Evolutionary conservation across 35 echinoderm and acorn worm genomes (phyloP), one percentile per base, ranked within the genome.

Genomic region (Heliocidaris tuberculata): DNA sequence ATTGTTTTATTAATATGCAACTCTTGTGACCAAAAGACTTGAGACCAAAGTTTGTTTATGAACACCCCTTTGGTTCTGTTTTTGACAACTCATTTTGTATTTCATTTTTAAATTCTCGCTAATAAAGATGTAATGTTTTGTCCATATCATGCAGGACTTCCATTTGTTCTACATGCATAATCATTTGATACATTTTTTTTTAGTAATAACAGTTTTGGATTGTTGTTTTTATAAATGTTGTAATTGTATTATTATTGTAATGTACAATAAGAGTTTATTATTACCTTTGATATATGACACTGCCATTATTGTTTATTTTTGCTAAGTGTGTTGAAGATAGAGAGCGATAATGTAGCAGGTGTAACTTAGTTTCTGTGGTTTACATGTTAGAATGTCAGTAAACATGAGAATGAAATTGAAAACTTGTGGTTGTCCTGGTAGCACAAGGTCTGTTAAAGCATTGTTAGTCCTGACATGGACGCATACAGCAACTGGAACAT

Each of bases 1-100:
- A 90, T 49, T 90, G 48, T 42, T 78, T 78, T 78, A 78, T 78
- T 78, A 78, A 78, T 78, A 78, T 78, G 65, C 65, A 78, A 78
- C 2, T n/a, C 8, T 27, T 19, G 21, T 78, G 65, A 78, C 65
- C 65, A 78, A 78, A 78, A 27, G 7, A 78, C 21, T 24, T 27
- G 27, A n/a, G 65, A 78, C 65, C 65, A 78, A 78, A 78, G 27
- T 27, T 27, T 78, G 65, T 78, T 78, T 78, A 27, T 78, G 65
- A 27, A n/a, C 0, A 27, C 65, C 65, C 19, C 65, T 78, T 78
- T 78, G 65, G 65, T 78, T 24, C 21, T 27, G n/a, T 78, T 42
- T 78, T n/a, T 78, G 15, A 78, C 65, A 78, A 78, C 15, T 78
- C 65, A 6, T 78, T 78, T 78, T 78, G 27, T 78, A 78, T 27